These are phyloP conservation scores for Patagioenas fasciata DNA, from an alignment of 2,113 vertebrate species.

Conservation along the genomic window DNA sequence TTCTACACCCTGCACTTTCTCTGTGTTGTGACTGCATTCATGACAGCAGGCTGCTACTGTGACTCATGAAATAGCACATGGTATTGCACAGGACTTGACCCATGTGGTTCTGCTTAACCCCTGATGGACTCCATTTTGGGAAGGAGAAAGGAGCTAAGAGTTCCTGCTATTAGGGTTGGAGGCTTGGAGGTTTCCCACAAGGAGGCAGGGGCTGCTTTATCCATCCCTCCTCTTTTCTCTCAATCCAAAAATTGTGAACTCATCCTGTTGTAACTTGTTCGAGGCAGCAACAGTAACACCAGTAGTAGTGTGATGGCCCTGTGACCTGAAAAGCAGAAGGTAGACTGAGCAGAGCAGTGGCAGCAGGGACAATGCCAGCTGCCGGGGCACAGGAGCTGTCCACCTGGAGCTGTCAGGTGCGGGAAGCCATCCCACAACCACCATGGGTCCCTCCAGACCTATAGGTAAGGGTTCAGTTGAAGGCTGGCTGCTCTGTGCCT, in stretches of 20 bases:
- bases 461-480: background rate
- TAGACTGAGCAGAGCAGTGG: background rate
- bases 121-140: background rate
- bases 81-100: background rate
- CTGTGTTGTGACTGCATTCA: fast-evolving
- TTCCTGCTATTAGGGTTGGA: background rate
- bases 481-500: background rate
- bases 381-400: background rate
- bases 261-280: background rate
- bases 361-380: background rate
- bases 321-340: background rate
- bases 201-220: fast-evolving
- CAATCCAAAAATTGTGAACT: background rate
- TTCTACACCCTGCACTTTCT: background rate
- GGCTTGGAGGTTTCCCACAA: background rate
- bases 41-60: background rate
- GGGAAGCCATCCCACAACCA: background rate
- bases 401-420: background rate
- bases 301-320: background rate
- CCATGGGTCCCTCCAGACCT: background rate
- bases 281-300: background rate
- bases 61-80: background rate
- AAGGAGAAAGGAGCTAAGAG: background rate
- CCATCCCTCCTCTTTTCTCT: background rate
- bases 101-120: background rate